These are phyloP conservation scores for Leucopternis melanops DNA, from an alignment of 2,113 vertebrate species.

Conservation along the genomic window DNA sequence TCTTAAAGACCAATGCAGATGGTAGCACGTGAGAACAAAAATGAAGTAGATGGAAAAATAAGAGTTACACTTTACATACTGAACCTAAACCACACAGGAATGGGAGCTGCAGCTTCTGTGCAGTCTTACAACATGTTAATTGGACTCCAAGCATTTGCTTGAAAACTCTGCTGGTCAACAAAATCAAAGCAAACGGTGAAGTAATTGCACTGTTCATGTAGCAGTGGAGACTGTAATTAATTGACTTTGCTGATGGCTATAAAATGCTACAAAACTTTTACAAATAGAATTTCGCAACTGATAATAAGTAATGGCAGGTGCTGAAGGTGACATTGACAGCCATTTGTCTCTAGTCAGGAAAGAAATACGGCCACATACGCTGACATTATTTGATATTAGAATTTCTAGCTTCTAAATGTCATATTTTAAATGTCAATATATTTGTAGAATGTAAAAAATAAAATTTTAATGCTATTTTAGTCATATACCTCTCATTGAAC, in stretches of 20 bases:
- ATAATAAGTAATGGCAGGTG: constrained; percentile 11
- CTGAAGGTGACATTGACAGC: constrained; percentile 52
- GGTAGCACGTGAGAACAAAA: not conserved
- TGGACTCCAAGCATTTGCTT: not conserved
- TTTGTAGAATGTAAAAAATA: constrained; percentile 14
- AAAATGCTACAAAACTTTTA: constrained; percentile 13
- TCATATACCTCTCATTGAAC: not conserved
- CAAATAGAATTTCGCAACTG: not conserved
- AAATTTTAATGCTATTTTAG: constrained; percentile 51
- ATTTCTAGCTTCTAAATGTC: constrained; percentile 32
- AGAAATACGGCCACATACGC: not conserved
- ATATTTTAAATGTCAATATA: constrained; percentile 36
- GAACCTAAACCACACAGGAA: not conserved
- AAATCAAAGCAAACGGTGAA: not conserved
- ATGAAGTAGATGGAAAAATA: not conserved
- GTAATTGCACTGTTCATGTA: not conserved
- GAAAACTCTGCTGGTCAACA: constrained; percentile 16
- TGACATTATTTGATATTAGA: constrained; percentile 15
- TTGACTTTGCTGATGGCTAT: constrained; percentile 46
- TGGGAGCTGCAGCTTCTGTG: not conserved
- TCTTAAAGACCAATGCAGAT: not conserved
- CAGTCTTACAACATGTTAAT: not conserved
- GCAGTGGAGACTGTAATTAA: constrained; percentile 1
- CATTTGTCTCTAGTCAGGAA: not conserved
- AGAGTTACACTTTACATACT: not conserved